Evolutionary conservation across 2,888 invertebrate genomes (phyloP).

Genomic region (Piscicola geometra): DNA sequence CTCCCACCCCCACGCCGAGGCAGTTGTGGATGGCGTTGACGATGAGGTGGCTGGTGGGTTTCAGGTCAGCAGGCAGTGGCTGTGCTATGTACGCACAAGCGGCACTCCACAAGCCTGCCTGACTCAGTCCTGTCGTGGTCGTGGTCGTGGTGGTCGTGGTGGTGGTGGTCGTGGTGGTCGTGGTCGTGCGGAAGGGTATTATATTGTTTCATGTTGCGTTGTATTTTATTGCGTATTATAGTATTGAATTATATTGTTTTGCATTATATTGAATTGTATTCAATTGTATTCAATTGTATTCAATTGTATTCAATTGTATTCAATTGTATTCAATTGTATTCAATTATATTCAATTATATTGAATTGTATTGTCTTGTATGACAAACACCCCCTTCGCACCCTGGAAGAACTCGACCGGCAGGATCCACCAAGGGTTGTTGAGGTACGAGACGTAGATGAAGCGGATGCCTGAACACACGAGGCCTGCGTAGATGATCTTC

Average conservation of each 20-base stretch:
- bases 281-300: no score
- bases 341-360: no score
- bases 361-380: no score
- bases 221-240: no score
- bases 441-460: conserved; percentile 94
- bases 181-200: no score
- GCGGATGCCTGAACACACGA: conserved; percentile 84
- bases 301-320: no score
- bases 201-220: no score
- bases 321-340: no score
- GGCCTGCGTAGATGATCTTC: conserved; percentile 81
- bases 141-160: not conserved
- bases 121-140: conserved; percentile 5
- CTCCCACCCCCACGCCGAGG: conserved; percentile 14
- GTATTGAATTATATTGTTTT: no score
- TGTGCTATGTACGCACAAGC: conserved; percentile 28
- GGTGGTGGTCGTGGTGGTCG: not conserved
- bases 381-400: no score
- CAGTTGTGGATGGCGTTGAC: conserved; percentile 23
- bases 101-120: conserved; percentile 27
- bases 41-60: conserved; percentile 29
- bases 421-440: conserved; percentile 93
- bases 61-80: conserved; percentile 18
- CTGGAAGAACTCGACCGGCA: conserved; percentile 88
- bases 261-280: no score